Evolutionary conservation across 2,888 invertebrate genomes (phyloP).

Genomic region (Diloba caeruleocephala): DNA sequence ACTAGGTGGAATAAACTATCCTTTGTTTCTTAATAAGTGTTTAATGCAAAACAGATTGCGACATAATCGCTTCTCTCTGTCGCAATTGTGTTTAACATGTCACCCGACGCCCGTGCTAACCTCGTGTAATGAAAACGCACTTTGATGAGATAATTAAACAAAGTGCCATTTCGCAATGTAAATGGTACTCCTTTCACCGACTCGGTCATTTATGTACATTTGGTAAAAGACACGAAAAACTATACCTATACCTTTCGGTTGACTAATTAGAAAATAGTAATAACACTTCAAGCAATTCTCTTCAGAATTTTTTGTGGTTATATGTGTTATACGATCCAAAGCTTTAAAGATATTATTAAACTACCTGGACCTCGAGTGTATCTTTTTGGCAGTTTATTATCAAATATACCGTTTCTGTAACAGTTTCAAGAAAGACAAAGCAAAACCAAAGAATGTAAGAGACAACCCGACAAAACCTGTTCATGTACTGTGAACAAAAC

Average conservation of each 20-base stretch:
- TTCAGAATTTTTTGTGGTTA: too few species aligned
- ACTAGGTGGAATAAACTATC: too few species aligned
- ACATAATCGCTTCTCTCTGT: background rate
- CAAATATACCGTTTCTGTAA: too few species aligned
- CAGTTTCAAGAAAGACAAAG: too few species aligned
- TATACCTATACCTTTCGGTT: conserved; percentile 23
- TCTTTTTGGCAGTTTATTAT: too few species aligned
- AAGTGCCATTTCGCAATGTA: conserved; percentile 63
- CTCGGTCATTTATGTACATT: conserved; percentile 7
- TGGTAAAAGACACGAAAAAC: conserved; percentile 16
- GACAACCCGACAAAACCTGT: too few species aligned
- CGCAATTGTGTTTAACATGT: conserved; percentile 3
- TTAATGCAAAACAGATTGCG: background rate
- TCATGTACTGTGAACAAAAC: too few species aligned
- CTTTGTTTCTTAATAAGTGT: too few species aligned
- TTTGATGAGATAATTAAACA: conserved; percentile 66
- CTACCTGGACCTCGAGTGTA: too few species aligned
- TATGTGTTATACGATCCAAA: too few species aligned
- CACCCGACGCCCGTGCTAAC: background rate
- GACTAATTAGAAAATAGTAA: conserved; percentile 12
- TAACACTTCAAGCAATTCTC: background rate
- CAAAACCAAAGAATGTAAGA: too few species aligned
- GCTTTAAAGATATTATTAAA: too few species aligned
- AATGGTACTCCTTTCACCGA: conserved; percentile 48
- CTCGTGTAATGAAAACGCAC: conserved; percentile 18